Percentiles rank a stretch among this genome's conserved stretches.
phyloP scores from a whole-genome alignment of 2,888 invertebrate species.

The Hesperia comma region DNA sequence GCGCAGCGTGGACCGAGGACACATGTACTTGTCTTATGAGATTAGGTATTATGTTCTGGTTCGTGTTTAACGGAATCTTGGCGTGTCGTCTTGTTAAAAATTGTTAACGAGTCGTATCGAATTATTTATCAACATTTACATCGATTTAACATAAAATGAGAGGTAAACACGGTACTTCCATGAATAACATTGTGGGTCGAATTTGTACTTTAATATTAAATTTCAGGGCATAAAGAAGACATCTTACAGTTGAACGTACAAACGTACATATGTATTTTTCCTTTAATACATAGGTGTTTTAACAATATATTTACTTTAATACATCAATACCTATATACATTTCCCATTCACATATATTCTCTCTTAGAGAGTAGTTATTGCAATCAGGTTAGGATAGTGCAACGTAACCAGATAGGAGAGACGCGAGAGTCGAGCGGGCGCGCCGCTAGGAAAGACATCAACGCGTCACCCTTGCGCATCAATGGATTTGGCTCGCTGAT shows the following conservation, averaged over 20 bases:
- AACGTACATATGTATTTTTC: too few relatives aligned
- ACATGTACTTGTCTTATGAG: conserved; percentile 29
- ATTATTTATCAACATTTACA: conserved; percentile 5
- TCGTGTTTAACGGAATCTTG: conserved; percentile 2
- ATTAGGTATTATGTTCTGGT: conserved; percentile 23
- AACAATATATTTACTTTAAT: neutral
- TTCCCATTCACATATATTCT: neutral
- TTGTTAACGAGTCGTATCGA: conserved; percentile 1
- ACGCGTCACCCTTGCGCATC: conserved; percentile 50
- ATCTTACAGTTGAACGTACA: too few relatives aligned
- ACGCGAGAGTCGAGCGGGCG: neutral
- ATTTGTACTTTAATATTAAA: too few relatives aligned
- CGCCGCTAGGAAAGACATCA: conserved; percentile 67
- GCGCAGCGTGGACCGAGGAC: conserved; percentile 25
- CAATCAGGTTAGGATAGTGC: neutral
- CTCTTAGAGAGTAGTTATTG: neutral
- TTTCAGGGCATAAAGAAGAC: too few relatives aligned
- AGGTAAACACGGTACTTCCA: neutral
- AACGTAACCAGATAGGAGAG: neutral
- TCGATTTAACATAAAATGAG: neutral
- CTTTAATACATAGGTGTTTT: neutral
- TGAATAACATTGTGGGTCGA: too few relatives aligned
- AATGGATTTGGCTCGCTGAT: neutral
- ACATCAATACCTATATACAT: neutral
- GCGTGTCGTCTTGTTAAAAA: conserved; percentile 26